Percentiles rank a stretch among this genome's conserved stretches.
Evolutionary conservation across 2,888 invertebrate species (phyloP).

Genomic region (Cantharis nigra): DNA sequence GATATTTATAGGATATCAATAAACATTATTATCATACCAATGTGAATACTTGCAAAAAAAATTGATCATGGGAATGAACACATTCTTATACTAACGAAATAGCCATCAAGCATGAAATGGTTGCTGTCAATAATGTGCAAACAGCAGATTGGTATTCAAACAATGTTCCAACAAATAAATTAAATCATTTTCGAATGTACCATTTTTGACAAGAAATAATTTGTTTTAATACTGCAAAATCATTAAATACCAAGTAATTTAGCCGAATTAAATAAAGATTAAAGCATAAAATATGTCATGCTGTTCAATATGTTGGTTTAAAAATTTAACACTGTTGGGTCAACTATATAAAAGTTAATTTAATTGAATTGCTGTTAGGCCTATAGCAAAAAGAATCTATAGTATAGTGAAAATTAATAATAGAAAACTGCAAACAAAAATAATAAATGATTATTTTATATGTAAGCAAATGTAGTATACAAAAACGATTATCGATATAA

Average conservation of each 20-base stretch:
- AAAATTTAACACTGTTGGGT: neutral
- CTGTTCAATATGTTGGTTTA: neutral
- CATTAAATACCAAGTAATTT: neutral
- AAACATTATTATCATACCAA: neutral
- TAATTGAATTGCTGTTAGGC: neutral
- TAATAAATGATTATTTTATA: neutral
- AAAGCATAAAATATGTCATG: neutral
- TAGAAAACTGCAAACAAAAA: neutral
- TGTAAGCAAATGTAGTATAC: neutral
- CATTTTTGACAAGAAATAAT: neutral
- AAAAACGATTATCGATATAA: neutral
- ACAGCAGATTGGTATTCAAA: neutral
- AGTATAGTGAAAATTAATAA: neutral
- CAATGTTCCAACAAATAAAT: neutral
- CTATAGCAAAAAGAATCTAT: neutral
- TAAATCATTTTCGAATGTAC: neutral
- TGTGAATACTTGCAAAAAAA: neutral
- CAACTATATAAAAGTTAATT: neutral
- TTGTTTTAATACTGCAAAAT: neutral
- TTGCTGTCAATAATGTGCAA: neutral
- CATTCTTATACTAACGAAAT: neutral
- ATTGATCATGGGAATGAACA: neutral
- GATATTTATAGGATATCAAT: neutral
- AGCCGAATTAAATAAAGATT: neutral
- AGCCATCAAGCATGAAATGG: neutral